A percentile compares a stretch with the other conserved stretches of the same genome.
These are phyloP conservation scores for Margaritifera margaritifera DNA, from an alignment of 2,888 invertebrate genomes.

Conservation along the genomic window DNA sequence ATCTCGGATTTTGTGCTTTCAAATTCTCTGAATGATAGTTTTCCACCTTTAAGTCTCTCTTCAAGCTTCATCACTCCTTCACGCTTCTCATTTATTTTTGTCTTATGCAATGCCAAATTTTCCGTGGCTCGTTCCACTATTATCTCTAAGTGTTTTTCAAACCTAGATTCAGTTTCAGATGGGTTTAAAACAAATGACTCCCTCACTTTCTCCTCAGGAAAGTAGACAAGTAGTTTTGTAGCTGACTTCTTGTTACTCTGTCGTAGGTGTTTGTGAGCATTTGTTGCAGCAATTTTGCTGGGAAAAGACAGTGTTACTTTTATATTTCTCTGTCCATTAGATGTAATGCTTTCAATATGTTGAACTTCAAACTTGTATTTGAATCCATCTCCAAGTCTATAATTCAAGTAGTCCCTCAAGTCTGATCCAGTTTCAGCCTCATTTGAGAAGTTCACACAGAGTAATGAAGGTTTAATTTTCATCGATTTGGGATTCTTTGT, in stretches of 20 bases:
- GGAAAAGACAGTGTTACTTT: constrained; percentile 2
- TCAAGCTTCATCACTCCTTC: background rate
- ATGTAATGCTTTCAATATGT: no score
- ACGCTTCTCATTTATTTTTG: constrained; percentile 14
- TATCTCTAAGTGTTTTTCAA: constrained; percentile 5
- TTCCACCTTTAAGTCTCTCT: background rate
- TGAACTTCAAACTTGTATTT: no score
- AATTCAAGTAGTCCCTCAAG: no score
- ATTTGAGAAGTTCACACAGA: no score
- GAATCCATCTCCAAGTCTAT: no score
- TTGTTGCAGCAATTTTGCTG: constrained; percentile 10
- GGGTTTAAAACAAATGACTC: background rate
- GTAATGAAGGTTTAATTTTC: no score
- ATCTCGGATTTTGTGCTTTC: background rate
- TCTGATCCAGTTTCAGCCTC: no score
- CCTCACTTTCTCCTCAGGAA: constrained; percentile 13
- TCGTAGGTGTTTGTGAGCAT: constrained; percentile 13
- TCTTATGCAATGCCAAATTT: constrained; percentile 13
- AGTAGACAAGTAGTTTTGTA: constrained; percentile 21
- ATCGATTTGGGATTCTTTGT: no score
- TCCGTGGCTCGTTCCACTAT: constrained; percentile 14
- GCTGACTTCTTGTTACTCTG: constrained; percentile 19
- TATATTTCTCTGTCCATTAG: no score
- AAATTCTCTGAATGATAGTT: background rate
- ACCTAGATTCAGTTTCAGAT: background rate